These are phyloP conservation scores for Geococcyx californianus DNA, from an alignment of 2,113 vertebrate genomes.

Conservation along the genomic window DNA sequence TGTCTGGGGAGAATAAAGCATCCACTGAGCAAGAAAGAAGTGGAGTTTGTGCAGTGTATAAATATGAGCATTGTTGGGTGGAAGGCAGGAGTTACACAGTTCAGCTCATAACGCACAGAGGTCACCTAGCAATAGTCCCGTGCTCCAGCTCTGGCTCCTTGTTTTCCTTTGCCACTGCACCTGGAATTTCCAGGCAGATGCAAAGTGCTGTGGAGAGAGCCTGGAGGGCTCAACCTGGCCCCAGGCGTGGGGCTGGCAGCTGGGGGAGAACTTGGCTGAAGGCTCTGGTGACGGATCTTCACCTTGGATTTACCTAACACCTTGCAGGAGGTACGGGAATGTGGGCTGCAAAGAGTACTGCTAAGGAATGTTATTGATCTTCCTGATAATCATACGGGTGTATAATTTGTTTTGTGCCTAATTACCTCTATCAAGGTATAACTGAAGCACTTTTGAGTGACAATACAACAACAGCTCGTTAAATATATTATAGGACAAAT, in stretches of 20 bases:
- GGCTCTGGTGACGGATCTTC: neutral
- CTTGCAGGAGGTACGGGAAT: neutral
- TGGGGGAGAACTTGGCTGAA: neutral
- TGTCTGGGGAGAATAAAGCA: neutral
- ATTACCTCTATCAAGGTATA: neutral
- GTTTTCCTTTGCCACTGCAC: neutral
- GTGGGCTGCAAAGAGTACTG: accelerated
- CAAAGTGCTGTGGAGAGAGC: neutral
- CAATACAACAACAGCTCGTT: neutral
- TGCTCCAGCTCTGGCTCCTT: neutral
- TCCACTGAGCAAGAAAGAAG: neutral
- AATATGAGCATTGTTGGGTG: accelerated
- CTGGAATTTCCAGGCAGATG: neutral
- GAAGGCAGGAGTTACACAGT: neutral
- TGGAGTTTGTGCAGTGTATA: accelerated
- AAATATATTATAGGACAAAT: neutral
- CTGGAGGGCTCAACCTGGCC: neutral
- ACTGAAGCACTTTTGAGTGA: neutral
- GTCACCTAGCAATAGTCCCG: too few species aligned
- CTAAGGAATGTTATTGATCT: neutral
- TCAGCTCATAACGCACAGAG: accelerated
- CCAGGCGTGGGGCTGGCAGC: neutral
- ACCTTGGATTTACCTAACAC: neutral
- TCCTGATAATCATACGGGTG: neutral
- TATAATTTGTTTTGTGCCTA: neutral